Base-by-base conservation (phyloP, 2,797 vertebrate genomes). In the Halcyon chelicuti region DNA sequence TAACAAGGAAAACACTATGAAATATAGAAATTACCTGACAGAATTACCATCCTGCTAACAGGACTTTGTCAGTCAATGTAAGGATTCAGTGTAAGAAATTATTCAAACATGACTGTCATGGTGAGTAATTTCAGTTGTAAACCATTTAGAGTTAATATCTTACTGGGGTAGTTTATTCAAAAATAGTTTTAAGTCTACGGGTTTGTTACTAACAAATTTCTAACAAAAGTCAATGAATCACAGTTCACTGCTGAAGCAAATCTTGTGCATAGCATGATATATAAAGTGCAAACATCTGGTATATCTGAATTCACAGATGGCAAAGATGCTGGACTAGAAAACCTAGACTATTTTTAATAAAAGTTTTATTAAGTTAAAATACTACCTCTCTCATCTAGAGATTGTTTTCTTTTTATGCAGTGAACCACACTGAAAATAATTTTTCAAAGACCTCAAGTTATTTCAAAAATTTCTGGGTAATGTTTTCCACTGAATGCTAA, bases 181-280 rank as follows among this genome's bases (percentile, higher is more conserved):
- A 91, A 86, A 46, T 29, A 70, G 25, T 93, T 91, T 92, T 77
- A 96, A 95, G 77, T 85, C 31, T 78, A 17, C 12, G 75, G 35
- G 26, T 91, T 81, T 93, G 29, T 79, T 90, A 80, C 72, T 90
- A 92, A 91, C 11, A 77, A 81, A 75, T n/a, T 95, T 92, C 66
- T 94, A 71, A 39, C 3, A 86, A 85, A 94, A 93, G 63, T 81
- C 93, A 95, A 96, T 62, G 86, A 93, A 96, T 95, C 16, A 68
- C 65, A 92, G 49, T 76, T 93, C 75, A 92, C 51, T 87, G 58
- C 71, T 94, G 47, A 63, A 95, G 87, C 67, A 96, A 93, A 95
- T 60, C 60, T 54, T 86, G 57, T 91, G 35, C 13, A 77, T 67
- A 91, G 61, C 61, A 62, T 74, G 60, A 94, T 95, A 52, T 28